Base-by-base conservation (phyloP, 2,888 invertebrate genomes). In the Ectobius pallidus region DNA sequence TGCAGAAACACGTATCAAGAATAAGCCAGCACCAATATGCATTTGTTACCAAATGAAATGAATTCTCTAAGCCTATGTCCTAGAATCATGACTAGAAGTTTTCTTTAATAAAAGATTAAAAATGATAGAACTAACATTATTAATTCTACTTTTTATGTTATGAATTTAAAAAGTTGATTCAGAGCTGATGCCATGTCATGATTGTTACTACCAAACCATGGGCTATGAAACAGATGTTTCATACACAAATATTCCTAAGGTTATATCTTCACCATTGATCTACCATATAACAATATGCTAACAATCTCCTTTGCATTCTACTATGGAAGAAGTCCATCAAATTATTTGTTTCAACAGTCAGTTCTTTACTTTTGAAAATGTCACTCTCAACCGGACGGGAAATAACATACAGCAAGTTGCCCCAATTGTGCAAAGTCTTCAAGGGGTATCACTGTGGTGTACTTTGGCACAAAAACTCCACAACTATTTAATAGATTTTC, bases 391-490 rank as follows among this genome's bases (percentile, higher is more conserved):
- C 58, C 58, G 58, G 58, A 58, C 58, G 58, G 58, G 58, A 30
- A 58, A n/a, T n/a, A n/a, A 30, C 30, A n/a, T 58, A 14, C 27
- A n/a, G 58, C 3, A 25, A n/a, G 6, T 58, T 32, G 4, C 3
- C 32, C n/a, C 30, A 7, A 14, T 25, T 58, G n/a, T n/a, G n/a
- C n/a, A n/a, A n/a, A n/a, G n/a, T 11, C 58, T 58, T n/a, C 52
- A 25, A 22, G 52, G 52, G 25, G 25, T 30, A 25, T 58, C 58
- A 30, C n/a, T 25, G 32, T 6, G 2, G 14, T 30, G 16, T 58
- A n/a, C 30, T 58, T 58, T 58, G 58, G 58, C 58, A 58, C 32
- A 58, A 58, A n/a, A n/a, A n/a, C n/a, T n/a, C n/a, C n/a, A n/a
- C n/a, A n/a, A n/a, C n/a, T n/a, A n/a, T n/a, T n/a, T n/a, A n/a